Evolutionary conservation across 2,888 invertebrate species (phyloP), one percentile per base, ranked within the genome.

Genomic region (Lithophane ornitopus): DNA sequence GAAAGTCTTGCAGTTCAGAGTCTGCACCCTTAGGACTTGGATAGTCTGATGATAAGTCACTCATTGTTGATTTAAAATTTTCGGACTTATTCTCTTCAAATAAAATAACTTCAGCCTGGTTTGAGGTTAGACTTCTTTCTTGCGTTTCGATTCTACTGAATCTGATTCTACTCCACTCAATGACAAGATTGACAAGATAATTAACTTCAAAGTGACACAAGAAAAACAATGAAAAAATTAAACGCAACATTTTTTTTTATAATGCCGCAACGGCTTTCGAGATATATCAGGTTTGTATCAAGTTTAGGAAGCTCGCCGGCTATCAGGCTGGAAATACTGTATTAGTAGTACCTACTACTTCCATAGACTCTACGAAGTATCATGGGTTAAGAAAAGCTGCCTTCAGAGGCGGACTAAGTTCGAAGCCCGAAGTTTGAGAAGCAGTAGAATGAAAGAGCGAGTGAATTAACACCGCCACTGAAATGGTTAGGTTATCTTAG

Each of bases 1-100:
- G 94, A 93, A 99, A 98, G 89, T 98, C 98, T 93, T 98, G 98
- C 46, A 99, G 93, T 93, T 99, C 98, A 73, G 97, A 97, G 91
- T 98, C 98, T n/a, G 95, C 97, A 12, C 93, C 95, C 85, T 96
- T 96, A 0, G 94, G 80, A 74, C 92, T 92, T 1, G 95, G 85
- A 88, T 91, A 96, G 84, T 96, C 96, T 19, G 95, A 91, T 79
- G 95, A 91, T 79, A 96, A 84, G 80, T 96, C 96, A 78, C 87
- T 91, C 96, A 96, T 96, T 73, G 26, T 79, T 54, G 34, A 66
- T 66, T 70, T 74, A 56, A 4, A 75, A 80, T 61, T 46, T 76
- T 70, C 16, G 26, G 22, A 69, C 46, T 56, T 67, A 56, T 44
- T 52, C 69, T 68, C 34, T 67, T 28, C 16, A 52, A 68, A 46